A percentile compares a stretch with the other conserved stretches of the same genome.
Evolutionary conservation across 30 jellyfish, hydroid and myxozoan genomes (phyloP).

Genomic region (Aurelia aurita): DNA sequence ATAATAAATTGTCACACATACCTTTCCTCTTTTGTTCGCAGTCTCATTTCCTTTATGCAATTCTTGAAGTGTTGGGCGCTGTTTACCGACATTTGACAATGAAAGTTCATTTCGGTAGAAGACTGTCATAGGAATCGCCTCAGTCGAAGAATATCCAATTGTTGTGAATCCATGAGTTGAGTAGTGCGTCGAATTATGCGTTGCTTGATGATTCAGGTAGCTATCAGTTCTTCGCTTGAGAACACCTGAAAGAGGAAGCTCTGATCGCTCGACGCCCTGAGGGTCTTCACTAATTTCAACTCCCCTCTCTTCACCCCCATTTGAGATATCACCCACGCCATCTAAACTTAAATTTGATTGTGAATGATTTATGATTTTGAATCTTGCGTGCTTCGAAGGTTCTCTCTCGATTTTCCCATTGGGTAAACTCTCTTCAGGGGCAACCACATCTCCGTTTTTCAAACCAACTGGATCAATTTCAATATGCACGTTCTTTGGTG

Average conservation of each 20-base stretch:
- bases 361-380: slow-evolving; percentile 73
- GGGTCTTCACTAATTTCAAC: neutral
- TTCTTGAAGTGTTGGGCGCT: slow-evolving; percentile 95
- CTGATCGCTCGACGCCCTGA: neutral
- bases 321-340: neutral
- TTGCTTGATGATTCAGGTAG: slow-evolving; percentile 38
- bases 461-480: neutral
- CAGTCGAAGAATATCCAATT: slow-evolving; percentile 95
- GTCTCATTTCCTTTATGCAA: slow-evolving; percentile 74
- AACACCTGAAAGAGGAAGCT: slow-evolving; percentile 37
- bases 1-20: too few relatives aligned
- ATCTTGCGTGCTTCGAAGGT: slow-evolving; percentile 72
- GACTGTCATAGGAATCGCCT: slow-evolving; percentile 97
- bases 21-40: neutral
- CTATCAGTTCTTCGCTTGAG: slow-evolving; percentile 47
- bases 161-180: slow-evolving; percentile 74
- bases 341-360: slow-evolving; percentile 22
- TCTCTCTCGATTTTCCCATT: slow-evolving; percentile 25
- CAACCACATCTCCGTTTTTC: neutral
- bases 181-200: too few relatives aligned
- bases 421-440: neutral
- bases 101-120: slow-evolving; percentile 94
- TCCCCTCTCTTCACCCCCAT: neutral
- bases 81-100: slow-evolving; percentile 71
- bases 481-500: neutral